Base-by-base conservation (phyloP, 2,888 invertebrate species). In the Leptinotarsa juncta region DNA sequence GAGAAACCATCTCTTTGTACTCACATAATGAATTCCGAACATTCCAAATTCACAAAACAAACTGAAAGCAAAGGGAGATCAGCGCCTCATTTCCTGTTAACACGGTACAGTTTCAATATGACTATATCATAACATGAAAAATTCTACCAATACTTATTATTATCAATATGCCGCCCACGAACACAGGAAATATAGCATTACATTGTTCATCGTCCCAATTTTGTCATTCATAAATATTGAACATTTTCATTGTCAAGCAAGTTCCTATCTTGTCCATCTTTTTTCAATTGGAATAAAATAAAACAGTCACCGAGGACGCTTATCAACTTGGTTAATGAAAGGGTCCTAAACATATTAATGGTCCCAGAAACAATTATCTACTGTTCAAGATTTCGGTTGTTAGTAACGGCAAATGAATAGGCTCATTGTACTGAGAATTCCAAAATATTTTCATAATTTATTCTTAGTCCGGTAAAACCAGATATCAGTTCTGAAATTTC, bases 161-260 rank as follows among this genome's bases (percentile, higher is more conserved):
- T 62, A 62, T 62, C 62, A 62, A 62, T 62, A 62, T 62, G n/a
- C 62, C 62, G 62, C 62, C 62, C 62, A 62, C 62, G 32, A 62
- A 14, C 15, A 62, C 62, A 62, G 62, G 62, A 62, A 62, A 32
- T 62, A 62, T 32, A 42, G n/a, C 62, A 62, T 62, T 16, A 62
- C 26, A 32, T 62, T 62, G 62, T 26, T 60, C 32, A 62, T 26
- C 42, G 62, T 62, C 26, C 62, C n/a, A 62, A 62, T 62, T 62
- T 18, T 62, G 62, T n/a, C 32, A 62, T 62, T 62, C 62, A 62
- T 62, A 62, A 32, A 62, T 62, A 62, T 62, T n/a, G 62, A 62
- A 42, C 32, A 16, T 62, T 62, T 62, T 62, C 26, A 60, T 60
- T 4, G 18, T 62, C n/a, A 26, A 26, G 12, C 32, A 62, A 51